Evolutionary conservation across 1,140 invertebrate genomes (phyloP).

Genomic region (Drosophila willistoni): DNA sequence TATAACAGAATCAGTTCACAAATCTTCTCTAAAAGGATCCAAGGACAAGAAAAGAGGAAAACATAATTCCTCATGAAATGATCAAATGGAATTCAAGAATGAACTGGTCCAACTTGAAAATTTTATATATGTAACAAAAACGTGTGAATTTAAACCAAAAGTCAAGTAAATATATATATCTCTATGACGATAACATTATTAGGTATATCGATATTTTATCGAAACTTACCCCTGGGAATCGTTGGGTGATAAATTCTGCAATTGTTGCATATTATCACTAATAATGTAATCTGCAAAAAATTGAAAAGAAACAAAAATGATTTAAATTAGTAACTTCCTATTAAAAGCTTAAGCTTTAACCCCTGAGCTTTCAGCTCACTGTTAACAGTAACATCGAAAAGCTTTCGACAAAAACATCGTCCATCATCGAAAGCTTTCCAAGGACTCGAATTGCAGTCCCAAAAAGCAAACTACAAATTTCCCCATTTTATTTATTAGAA

Average conservation of each 20-base stretch:
- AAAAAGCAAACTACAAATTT: neutral
- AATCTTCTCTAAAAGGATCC: too few relatives aligned
- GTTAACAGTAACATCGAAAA: neutral
- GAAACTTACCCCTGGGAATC: conserved; percentile 77
- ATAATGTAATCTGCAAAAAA: conserved; percentile 73
- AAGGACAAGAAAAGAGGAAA: too few relatives aligned
- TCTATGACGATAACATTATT: too few relatives aligned
- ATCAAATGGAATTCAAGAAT: too few relatives aligned
- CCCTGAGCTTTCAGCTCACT: neutral
- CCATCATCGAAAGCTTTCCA: conserved; percentile 29
- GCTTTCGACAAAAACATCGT: conserved; percentile 4
- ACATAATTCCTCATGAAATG: too few relatives aligned
- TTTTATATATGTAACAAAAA: neutral
- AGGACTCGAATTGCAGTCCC: neutral
- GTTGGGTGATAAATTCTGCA: conserved; percentile 71
- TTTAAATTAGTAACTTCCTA: neutral
- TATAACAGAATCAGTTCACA: neutral
- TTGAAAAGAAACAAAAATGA: neutral
- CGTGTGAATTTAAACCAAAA: neutral
- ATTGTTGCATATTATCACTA: conserved; percentile 74
- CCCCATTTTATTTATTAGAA: neutral
- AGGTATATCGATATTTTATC: neutral
- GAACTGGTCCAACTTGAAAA: neutral
- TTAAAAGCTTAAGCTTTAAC: neutral
- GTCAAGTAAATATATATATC: neutral